phyloP scores from a whole-genome alignment of 1,140 invertebrate species.

The Drosophila pectinifera region DNA sequence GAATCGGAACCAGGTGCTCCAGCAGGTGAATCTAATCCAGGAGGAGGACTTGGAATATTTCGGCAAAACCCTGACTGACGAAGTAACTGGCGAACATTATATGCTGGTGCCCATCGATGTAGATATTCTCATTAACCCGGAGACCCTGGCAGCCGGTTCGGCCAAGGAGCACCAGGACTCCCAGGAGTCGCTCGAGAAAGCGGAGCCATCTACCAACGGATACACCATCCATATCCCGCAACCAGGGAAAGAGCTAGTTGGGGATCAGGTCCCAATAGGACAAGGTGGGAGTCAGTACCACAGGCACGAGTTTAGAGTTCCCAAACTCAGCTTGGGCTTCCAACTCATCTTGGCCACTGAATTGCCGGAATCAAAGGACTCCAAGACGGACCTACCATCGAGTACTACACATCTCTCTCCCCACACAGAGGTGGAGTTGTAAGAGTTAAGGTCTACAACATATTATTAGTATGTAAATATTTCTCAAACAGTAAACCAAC shows the following conservation, averaged over 20 bases:
- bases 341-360: not conserved
- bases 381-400: not conserved
- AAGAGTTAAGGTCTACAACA: not conserved
- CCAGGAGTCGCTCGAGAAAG: not conserved
- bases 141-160: not conserved
- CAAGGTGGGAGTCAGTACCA: not conserved
- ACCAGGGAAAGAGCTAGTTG: not conserved
- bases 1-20: not conserved
- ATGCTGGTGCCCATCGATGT: conserved; percentile 57
- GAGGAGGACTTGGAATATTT: conserved; percentile 10
- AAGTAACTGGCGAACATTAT: conserved; percentile 45
- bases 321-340: conserved; percentile 13
- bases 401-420: too few relatives aligned
- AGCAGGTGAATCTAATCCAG: conserved; percentile 26
- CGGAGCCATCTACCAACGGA: too few relatives aligned
- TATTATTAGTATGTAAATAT: too few relatives aligned
- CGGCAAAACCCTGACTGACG: conserved; percentile 21
- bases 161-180: not conserved
- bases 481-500: not conserved
- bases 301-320: conserved; percentile 7
- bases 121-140: conserved; percentile 33
- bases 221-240: not conserved
- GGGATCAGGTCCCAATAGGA: too few relatives aligned
- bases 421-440: too few relatives aligned
- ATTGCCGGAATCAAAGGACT: too few relatives aligned